Evolutionary conservation across 2,888 invertebrate genomes (phyloP).

Genomic region (Pyralis farinalis): DNA sequence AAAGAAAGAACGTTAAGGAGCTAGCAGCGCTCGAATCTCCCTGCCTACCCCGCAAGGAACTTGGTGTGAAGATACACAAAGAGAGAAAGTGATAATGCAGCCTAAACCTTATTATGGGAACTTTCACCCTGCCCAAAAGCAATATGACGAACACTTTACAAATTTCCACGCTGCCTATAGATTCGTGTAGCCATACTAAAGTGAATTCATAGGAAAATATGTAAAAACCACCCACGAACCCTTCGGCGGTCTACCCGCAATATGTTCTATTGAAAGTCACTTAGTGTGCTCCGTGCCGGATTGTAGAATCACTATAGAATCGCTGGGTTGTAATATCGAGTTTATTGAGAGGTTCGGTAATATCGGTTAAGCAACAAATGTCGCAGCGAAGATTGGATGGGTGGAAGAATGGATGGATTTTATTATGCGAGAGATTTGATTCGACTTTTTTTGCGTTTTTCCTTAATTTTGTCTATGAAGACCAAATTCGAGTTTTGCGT

Average conservation of each 20-base stretch:
- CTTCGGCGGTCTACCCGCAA: constrained; percentile 49
- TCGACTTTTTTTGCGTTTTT: too few species aligned
- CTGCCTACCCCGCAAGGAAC: too few species aligned
- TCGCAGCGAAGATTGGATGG: not conserved
- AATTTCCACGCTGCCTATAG: constrained; percentile 14
- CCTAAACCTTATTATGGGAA: too few species aligned
- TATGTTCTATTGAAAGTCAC: constrained; percentile 73
- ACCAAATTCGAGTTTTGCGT: too few species aligned
- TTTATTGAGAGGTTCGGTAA: not conserved
- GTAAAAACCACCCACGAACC: constrained; percentile 57
- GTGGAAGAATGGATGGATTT: not conserved
- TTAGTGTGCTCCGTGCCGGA: constrained; percentile 48
- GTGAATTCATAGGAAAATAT: constrained; percentile 58
- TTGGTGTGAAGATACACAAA: too few species aligned
- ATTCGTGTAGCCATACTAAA: constrained; percentile 19
- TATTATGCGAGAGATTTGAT: too few species aligned
- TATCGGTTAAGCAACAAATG: not conserved
- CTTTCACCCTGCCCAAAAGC: not conserved
- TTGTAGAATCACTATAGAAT: constrained; percentile 23
- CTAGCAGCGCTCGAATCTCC: too few species aligned
- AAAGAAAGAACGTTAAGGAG: too few species aligned
- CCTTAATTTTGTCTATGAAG: too few species aligned
- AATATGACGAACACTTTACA: constrained; percentile 10
- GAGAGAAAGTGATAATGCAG: too few species aligned
- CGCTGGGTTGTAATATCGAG: constrained; percentile 1